A percentile compares a stretch with the other conserved stretches of the same genome.
These are phyloP conservation scores for Talpa occidentalis DNA, from an alignment of 2,113 vertebrate species.

Conservation along the genomic window DNA sequence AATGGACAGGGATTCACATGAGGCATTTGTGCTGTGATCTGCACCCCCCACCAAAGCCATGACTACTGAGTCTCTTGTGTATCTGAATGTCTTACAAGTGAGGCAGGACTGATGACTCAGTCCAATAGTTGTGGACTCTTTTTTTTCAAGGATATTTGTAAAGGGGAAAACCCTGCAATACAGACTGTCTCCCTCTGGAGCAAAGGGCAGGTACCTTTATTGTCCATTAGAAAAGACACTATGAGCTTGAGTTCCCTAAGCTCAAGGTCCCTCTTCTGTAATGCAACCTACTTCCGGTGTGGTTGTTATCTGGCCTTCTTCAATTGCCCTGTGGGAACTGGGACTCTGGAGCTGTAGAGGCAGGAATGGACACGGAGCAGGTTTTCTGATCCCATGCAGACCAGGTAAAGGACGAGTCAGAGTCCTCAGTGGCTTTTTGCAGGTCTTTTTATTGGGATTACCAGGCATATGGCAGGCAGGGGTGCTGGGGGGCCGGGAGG, in stretches of 20 bases:
- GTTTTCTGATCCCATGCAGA: no score
- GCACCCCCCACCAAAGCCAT: neutral
- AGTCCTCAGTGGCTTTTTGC: no score
- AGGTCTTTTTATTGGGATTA: no score
- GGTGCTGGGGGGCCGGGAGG: no score
- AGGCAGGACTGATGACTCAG: neutral
- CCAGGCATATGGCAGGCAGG: no score
- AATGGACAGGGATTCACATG: neutral
- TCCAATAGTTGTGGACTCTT: neutral
- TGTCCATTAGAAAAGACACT: constrained; percentile 1
- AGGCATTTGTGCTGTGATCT: neutral
- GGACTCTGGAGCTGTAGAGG: neutral
- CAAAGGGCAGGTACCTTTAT: neutral
- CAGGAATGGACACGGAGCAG: no score
- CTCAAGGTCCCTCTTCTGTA: neutral
- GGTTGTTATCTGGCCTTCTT: neutral
- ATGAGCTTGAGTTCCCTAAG: neutral
- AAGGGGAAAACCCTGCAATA: neutral
- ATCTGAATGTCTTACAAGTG: neutral
- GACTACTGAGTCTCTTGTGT: neutral
- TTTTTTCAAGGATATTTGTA: neutral
- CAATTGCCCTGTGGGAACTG: neutral
- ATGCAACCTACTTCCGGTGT: neutral
- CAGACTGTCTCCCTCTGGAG: neutral
- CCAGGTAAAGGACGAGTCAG: no score